A percentile compares a stretch with the other conserved stretches of the same genome.
phyloP scores from a whole-genome alignment of 2,113 vertebrate species.

The Nothocercus nigrocapillus region DNA sequence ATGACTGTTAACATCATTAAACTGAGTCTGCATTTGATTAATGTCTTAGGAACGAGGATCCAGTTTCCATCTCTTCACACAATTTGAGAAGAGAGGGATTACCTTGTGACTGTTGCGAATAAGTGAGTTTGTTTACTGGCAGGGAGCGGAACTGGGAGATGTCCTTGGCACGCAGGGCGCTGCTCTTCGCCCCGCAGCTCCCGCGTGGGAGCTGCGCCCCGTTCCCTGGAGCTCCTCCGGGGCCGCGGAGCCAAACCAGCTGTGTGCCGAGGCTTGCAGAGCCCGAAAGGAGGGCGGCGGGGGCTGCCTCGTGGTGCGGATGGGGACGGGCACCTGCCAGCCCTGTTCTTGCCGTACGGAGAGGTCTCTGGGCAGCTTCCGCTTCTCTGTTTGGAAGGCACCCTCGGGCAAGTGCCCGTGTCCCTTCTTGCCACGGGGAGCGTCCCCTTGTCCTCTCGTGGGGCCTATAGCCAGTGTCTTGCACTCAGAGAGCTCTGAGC shows the following conservation, averaged over 20 bases:
- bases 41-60: background rate
- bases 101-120: background rate
- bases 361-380: background rate
- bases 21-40: background rate
- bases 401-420: background rate
- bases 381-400: background rate
- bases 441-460: no score
- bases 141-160: background rate
- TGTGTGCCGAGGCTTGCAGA: no score
- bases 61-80: background rate
- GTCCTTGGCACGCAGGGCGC: no score
- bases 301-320: background rate
- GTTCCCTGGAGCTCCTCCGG: no score
- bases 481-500: no score
- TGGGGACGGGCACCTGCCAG: background rate
- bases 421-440: background rate
- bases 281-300: background rate
- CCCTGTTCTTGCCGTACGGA: background rate
- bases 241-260: no score
- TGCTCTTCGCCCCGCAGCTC: no score
- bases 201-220: no score
- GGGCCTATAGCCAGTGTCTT: no score
- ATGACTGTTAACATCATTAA: background rate
- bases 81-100: background rate
- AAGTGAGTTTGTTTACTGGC: background rate